Percentiles rank a stretch among this genome's conserved stretches.
These are phyloP conservation scores for Edolisoma coerulescens DNA, from an alignment of 2,113 vertebrate species.

Conservation along the genomic window DNA sequence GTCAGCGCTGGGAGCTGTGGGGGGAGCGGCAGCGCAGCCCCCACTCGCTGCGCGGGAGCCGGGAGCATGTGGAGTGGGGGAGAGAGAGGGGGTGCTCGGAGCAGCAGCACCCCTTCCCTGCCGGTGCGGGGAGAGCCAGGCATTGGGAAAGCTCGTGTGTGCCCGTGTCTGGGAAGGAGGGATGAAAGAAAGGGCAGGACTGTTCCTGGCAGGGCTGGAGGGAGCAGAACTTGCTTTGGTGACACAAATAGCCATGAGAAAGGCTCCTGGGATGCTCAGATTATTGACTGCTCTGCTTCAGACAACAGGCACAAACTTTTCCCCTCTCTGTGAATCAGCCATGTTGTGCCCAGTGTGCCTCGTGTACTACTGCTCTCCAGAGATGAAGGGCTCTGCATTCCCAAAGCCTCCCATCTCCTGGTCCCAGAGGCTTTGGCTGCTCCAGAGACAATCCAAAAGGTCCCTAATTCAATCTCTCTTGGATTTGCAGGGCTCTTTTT, in stretches of 20 bases:
- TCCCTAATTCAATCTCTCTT: neutral
- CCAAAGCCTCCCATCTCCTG: neutral
- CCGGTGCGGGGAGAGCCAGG: rapidly evolving
- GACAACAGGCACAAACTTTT: neutral
- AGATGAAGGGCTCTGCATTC: neutral
- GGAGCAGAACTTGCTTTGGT: neutral
- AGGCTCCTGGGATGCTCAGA: neutral
- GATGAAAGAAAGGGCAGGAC: neutral
- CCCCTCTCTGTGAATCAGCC: neutral
- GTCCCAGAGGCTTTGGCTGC: neutral
- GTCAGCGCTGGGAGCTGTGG: neutral
- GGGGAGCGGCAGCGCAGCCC: neutral
- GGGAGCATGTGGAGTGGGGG: neutral
- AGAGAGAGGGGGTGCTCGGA: neutral
- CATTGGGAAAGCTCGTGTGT: rapidly evolving
- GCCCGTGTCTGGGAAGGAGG: neutral
- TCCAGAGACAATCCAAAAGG: neutral
- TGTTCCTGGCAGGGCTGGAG: neutral
- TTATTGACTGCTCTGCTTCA: neutral
- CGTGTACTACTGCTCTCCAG: neutral
- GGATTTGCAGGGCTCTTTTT: neutral
- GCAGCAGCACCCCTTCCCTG: neutral
- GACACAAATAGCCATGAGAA: neutral
- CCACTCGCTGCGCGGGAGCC: neutral
- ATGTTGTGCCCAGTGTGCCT: neutral